Percentiles rank a stretch among this genome's conserved stretches.
Conservation (phyloP, 2,113 vertebrate species). For the Mesembrinibis cayennensis region DNA sequence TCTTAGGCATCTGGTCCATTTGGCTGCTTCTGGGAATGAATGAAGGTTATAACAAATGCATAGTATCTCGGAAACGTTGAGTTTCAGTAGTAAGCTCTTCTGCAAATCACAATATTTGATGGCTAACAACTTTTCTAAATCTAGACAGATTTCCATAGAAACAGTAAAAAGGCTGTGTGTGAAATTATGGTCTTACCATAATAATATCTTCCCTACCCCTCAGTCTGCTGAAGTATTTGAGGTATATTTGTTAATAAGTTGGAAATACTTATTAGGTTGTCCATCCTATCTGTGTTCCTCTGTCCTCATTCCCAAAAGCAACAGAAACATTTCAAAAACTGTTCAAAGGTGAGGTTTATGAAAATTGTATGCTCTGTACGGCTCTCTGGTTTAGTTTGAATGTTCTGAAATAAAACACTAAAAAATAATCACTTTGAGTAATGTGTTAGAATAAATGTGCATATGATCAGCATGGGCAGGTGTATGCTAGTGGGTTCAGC, state of each 20-base stretch:
- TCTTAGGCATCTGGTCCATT: background rate
- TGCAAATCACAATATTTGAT: background rate
- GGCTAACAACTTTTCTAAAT: background rate
- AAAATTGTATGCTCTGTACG: background rate
- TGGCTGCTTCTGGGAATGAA: background rate
- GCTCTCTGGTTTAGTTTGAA: background rate
- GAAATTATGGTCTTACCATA: background rate
- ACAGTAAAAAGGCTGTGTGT: background rate
- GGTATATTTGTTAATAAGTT: background rate
- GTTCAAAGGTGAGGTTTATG: background rate
- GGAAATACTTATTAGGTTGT: background rate
- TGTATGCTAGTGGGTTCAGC: background rate
- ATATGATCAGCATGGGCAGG: background rate
- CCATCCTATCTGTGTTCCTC: background rate
- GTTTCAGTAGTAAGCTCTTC: background rate
- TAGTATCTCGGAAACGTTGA: background rate
- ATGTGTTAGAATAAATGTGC: background rate
- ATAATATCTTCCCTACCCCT: background rate
- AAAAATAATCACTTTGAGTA: background rate
- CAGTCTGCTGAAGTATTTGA: background rate
- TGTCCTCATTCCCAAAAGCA: background rate
- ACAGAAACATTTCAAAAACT: background rate
- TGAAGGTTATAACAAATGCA: background rate
- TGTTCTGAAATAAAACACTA: background rate
- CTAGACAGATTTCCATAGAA: background rate